Evolutionary conservation across 53 echinoderm and acorn worm genomes (phyloP), one percentile per base, ranked within the genome.

Genomic region (Mesocentrotus franciscanus): DNA sequence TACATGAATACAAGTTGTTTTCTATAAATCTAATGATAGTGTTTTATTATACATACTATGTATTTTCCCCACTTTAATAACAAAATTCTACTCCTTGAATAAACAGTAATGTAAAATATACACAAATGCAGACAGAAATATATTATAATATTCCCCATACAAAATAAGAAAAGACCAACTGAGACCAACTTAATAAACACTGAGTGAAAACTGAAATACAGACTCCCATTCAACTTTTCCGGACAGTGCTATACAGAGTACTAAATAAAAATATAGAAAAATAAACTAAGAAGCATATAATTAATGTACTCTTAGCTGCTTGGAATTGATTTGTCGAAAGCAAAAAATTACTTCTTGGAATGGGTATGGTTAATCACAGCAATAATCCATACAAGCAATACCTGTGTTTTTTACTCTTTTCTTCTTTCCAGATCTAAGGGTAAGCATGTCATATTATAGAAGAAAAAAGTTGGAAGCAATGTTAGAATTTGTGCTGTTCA

Each of bases 391-490:
- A 85, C 95, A 85, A 61, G 87, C 71, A 94, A 94, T 94, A 94
- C 95, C 95, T 94, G 95, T 94, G 95, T 94, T 94, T 94, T 94
- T 87, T 94, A 94, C 89, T 94, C 95, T 94, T 94, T 94, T 94
- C 95, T 72, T 94, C 95, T 87, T 94, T 94, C 95, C 95, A 94
- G 95, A 94, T 94, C 95, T 94, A 68, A 24, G 89, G 55, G 71
- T 68, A 75, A 68, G 95, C 95, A 94, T 94, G 95, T 85, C 87
- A 85, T 94, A 68, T 94, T 70, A 94, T 70, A 64, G 87, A 85
- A 94, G 87, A 94, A 61, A 94, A 85, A 85, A 27, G 30, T 87
- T 87, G 83, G 83, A 93, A n/a, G 83, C 84, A 81, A 93, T 75
- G 92, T 93, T 93, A 93, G 83, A 79, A 61, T 66, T 58, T 93